Percentiles rank a stretch among this genome's conserved stretches.
These are phyloP conservation scores for Kryptolebias ocellatus DNA, from an alignment of 2,797 vertebrate genomes.

Conservation along the genomic window DNA sequence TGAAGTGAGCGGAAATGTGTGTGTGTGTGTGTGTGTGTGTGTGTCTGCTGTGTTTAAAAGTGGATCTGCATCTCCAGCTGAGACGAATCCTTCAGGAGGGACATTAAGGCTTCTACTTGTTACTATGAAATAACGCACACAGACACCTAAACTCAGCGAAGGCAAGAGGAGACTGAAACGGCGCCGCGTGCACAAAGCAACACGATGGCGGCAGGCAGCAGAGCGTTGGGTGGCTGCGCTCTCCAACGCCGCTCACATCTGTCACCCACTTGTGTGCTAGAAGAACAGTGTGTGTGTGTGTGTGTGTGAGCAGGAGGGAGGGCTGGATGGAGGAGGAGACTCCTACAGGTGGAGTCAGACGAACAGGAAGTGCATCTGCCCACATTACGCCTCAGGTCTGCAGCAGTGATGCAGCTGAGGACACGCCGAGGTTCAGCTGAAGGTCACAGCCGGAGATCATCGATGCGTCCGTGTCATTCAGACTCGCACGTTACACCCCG, in stretches of 20 bases:
- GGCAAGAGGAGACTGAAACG: conserved; percentile 36
- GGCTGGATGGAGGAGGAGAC: conserved; percentile 45
- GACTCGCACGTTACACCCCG: conserved; percentile 36
- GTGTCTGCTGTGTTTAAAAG: conserved; percentile 9
- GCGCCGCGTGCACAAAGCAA: conserved; percentile 33
- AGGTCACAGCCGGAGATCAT: conserved; percentile 53
- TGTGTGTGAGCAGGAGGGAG: conserved; percentile 36
- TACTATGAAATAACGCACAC: conserved; percentile 38
- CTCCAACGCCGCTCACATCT: conserved; percentile 68
- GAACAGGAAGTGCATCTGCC: conserved; percentile 34
- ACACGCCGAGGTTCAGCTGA: conserved; percentile 25
- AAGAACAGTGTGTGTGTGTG: conserved; percentile 25
- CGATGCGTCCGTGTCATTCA: conserved; percentile 49
- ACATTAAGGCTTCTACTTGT: conserved; percentile 46
- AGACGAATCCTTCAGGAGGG: conserved; percentile 34
- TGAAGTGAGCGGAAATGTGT: conserved; percentile 63
- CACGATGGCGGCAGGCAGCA: conserved; percentile 47
- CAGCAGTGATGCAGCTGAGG: conserved; percentile 6
- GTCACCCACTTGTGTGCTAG: conserved; percentile 70
- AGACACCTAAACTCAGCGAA: conserved; percentile 21
- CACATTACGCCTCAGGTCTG: not conserved
- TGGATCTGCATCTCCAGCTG: conserved; percentile 22
- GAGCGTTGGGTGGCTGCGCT: conserved; percentile 56
- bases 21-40: conserved; percentile 19
- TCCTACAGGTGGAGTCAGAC: conserved; percentile 34